Percentiles rank a stretch among this genome's conserved stretches.
These are phyloP conservation scores for Chloroclystis v-ata DNA, from an alignment of 2,888 invertebrate species.

Conservation along the genomic window DNA sequence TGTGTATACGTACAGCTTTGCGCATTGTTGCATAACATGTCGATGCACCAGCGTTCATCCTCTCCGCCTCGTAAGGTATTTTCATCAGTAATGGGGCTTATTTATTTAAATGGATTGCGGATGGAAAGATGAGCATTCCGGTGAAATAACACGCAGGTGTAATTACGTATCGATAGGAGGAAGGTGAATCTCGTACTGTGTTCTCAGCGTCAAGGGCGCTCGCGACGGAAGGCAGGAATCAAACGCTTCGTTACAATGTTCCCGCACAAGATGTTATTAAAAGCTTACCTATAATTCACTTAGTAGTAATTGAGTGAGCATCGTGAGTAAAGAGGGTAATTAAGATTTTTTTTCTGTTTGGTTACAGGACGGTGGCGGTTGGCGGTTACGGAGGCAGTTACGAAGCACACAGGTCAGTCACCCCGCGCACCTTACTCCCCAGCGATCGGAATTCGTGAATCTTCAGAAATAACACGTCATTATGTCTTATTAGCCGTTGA, in stretches of 20 bases:
- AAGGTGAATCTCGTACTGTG: constrained; percentile 35
- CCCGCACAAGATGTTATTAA: constrained; percentile 44
- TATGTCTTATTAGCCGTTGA: constrained; percentile 70
- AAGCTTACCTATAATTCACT: constrained; percentile 50
- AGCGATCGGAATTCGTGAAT: constrained; percentile 71
- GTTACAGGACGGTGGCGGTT: constrained; percentile 60
- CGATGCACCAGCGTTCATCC: constrained; percentile 26
- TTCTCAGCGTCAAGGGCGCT: constrained; percentile 26
- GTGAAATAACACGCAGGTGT: constrained; percentile 42
- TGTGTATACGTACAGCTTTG: constrained; percentile 38
- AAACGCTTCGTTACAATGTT: constrained; percentile 36
- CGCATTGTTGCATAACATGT: constrained; percentile 44
- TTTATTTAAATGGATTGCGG: constrained; percentile 42
- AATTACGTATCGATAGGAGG: constrained; percentile 49
- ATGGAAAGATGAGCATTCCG: constrained; percentile 34
- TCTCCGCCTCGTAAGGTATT: constrained; percentile 35
- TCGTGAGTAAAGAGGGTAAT: constrained; percentile 57
- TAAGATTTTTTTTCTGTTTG: constrained; percentile 58
- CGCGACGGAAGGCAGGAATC: constrained; percentile 28
- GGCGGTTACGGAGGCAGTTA: constrained; percentile 53
- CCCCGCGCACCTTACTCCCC: constrained; percentile 56
- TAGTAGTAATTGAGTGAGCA: constrained; percentile 56
- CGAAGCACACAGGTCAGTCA: constrained; percentile 66
- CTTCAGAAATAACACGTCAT: constrained; percentile 73
- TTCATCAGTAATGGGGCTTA: constrained; percentile 33